Evolutionary conservation across 2,797 vertebrate genomes (phyloP).

Genomic region (Kryptolebias ocellatus): DNA sequence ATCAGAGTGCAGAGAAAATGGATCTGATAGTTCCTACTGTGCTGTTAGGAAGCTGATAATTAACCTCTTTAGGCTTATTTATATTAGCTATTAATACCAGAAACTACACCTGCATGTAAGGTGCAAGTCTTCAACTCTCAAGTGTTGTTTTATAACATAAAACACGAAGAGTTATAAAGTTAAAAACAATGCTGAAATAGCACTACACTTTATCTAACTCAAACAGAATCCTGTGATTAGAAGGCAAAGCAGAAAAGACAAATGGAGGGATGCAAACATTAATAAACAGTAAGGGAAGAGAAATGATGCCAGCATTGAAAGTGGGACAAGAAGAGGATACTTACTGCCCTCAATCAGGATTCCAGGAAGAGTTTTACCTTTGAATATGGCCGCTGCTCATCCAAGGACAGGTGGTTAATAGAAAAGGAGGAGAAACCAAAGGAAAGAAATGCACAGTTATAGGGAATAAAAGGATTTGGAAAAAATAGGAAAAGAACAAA

Average conservation of each 20-base stretch:
- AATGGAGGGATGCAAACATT: slow-evolving; percentile 6
- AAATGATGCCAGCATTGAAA: slow-evolving; percentile 11
- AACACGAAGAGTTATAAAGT: neutral
- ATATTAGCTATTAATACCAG: neutral
- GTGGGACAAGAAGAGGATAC: slow-evolving; percentile 75
- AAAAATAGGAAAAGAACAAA: slow-evolving; percentile 37
- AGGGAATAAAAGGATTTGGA: slow-evolving; percentile 38
- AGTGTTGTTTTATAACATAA: neutral
- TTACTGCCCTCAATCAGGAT: slow-evolving; percentile 96
- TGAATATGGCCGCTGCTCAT: slow-evolving; percentile 95
- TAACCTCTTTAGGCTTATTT: neutral
- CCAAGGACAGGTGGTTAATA: slow-evolving; percentile 66
- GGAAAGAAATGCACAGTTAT: slow-evolving; percentile 58
- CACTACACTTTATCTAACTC: slow-evolving; percentile 13
- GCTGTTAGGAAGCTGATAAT: slow-evolving; percentile 1
- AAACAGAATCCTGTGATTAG: slow-evolving; percentile 20
- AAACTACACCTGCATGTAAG: neutral
- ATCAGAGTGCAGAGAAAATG: slow-evolving; percentile 3
- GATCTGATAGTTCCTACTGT: neutral
- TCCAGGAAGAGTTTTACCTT: slow-evolving; percentile 96
- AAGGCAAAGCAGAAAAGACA: neutral
- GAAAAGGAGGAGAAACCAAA: slow-evolving; percentile 44
- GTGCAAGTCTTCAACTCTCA: neutral
- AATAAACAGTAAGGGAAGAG: neutral
- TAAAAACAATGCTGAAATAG: slow-evolving; percentile 4